These are phyloP conservation scores for Chelon auratus DNA, from an alignment of 2,797 vertebrate genomes.

Conservation along the genomic window DNA sequence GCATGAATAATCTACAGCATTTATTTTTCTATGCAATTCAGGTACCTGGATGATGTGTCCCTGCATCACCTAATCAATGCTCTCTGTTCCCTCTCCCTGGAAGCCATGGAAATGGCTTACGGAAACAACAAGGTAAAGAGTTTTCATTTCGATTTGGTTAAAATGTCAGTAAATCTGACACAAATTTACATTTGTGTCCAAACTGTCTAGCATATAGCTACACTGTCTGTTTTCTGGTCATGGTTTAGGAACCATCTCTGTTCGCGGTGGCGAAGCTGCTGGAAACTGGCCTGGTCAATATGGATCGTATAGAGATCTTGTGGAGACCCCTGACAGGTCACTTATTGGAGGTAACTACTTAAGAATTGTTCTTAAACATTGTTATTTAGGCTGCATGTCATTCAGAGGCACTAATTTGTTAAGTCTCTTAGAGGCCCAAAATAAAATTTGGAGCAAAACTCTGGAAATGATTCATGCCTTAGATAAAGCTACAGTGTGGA, in stretches of 20 bases:
- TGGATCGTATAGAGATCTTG: slow-evolving; percentile 98
- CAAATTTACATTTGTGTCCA: not conserved
- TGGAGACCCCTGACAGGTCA: slow-evolving; percentile 98
- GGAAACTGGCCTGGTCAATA: slow-evolving; percentile 98
- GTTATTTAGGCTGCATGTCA: not conserved
- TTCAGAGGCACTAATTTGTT: not conserved
- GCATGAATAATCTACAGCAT: not conserved
- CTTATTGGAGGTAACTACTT: slow-evolving; percentile 91
- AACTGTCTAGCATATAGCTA: not conserved
- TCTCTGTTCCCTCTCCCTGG: slow-evolving; percentile 96
- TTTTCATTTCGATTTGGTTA: not conserved
- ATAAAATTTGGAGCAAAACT: slow-evolving; percentile 6
- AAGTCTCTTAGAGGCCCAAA: not conserved
- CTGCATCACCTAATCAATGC: slow-evolving; percentile 99
- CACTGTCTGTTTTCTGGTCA: slow-evolving; percentile 2
- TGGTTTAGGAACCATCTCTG: slow-evolving; percentile 92
- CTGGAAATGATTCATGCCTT: slow-evolving; percentile 3
- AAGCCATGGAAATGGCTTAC: slow-evolving; percentile 99
- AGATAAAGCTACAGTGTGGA: too few species aligned
- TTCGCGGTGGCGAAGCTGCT: slow-evolving; percentile 98
- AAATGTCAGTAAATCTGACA: not conserved
- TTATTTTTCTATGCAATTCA: slow-evolving; percentile 69
- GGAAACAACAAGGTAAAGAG: slow-evolving; percentile 94
- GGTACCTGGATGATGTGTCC: slow-evolving; percentile 98
- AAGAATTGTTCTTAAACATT: not conserved